phyloP scores from a whole-genome alignment of 2,113 vertebrate species.

The Anser cygnoides region DNA sequence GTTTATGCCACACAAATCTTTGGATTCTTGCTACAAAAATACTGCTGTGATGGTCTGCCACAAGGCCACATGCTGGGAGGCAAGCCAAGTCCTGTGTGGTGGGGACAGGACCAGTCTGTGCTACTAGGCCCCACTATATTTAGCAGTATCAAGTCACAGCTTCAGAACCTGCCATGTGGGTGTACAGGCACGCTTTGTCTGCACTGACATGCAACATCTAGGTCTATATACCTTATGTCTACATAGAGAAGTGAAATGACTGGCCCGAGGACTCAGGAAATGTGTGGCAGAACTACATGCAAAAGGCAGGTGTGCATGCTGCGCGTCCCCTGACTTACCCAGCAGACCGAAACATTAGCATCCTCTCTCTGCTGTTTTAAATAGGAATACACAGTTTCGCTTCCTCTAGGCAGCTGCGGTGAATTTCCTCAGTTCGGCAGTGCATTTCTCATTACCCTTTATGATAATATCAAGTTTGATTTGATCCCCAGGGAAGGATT shows the following conservation, averaged over 20 bases:
- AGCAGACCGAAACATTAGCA: conserved; percentile 23
- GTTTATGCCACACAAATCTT: neutral
- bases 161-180: neutral
- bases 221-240: neutral
- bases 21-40: neutral
- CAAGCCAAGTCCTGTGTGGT: neutral
- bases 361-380: conserved; percentile 13
- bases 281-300: fast-evolving
- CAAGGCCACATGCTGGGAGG: neutral
- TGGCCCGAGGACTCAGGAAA: neutral
- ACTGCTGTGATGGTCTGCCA: neutral
- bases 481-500: conserved; percentile 55
- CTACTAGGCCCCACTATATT: neutral
- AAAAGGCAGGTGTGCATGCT: conserved; percentile 27
- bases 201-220: neutral
- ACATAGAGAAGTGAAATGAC: neutral
- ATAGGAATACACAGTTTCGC: neutral
- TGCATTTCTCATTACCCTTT: conserved; percentile 57
- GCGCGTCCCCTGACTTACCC: neutral
- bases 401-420: conserved; percentile 8
- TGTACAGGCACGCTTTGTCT: neutral
- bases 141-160: neutral
- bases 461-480: conserved; percentile 57
- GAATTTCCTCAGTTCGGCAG: neutral
- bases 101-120: neutral